phyloP scores from a whole-genome alignment of 2,113 vertebrate genomes.

The human (Homo sapiens) region GRCh38 chr7:123740501-123741000 shows the following conservation, averaged over 20 bases:
- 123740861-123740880: background rate
- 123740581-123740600: background rate
- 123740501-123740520: conserved; percentile 29
- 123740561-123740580: background rate
- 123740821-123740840: background rate
- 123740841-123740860: background rate
- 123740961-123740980: background rate
- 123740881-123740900: background rate
- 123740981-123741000: background rate
- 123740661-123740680: background rate
- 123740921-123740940: too few relatives aligned
- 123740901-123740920: background rate
- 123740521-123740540: background rate
- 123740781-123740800: background rate
- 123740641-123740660: background rate
- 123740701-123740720: background rate
- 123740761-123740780: background rate
- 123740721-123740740: background rate
- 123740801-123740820: background rate
- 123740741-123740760: background rate
- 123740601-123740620: background rate
- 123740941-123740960: background rate
- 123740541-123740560: background rate
- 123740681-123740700: background rate
- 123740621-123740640: background rate